These are phyloP conservation scores for Phortica magna DNA, from an alignment of 2,888 invertebrate species.

Conservation along the genomic window DNA sequence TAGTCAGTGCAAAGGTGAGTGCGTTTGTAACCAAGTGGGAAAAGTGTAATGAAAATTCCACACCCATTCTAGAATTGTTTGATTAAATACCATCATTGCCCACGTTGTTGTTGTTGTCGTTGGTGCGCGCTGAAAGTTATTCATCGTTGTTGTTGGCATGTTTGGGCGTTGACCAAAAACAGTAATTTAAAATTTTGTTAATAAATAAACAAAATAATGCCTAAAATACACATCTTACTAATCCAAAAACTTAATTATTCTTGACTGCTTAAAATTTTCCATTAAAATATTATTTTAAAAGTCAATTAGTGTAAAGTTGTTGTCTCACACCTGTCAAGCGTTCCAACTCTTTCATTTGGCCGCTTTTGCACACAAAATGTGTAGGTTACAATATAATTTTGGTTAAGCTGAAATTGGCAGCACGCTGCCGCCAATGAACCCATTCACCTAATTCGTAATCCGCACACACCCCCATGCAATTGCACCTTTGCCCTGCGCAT, in stretches of 20 bases:
- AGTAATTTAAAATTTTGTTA: conserved; percentile 37
- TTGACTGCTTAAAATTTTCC: neutral
- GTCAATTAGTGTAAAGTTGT: neutral
- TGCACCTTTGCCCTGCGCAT: conserved; percentile 57
- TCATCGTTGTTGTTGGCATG: neutral
- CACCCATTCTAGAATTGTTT: conserved; percentile 61
- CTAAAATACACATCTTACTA: neutral
- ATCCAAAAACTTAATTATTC: no score
- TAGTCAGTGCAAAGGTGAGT: conserved; percentile 53
- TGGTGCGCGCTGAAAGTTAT: conserved; percentile 43
- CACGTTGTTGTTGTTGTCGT: conserved; percentile 58
- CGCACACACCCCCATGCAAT: conserved; percentile 47
- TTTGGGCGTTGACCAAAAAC: conserved; percentile 73
- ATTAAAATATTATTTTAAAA: neutral
- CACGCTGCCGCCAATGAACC: neutral
- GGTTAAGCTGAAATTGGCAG: no score
- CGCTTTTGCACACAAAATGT: neutral
- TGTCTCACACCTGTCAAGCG: neutral
- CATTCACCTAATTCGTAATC: conserved; percentile 41
- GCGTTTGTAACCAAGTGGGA: neutral
- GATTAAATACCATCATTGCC: conserved; percentile 62
- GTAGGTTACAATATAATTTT: neutral
- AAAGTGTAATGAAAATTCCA: conserved; percentile 33
- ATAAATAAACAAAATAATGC: neutral
- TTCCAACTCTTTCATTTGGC: neutral